These are phyloP conservation scores for Falcunculus frontatus DNA, from an alignment of 2,113 vertebrate genomes.

Conservation along the genomic window DNA sequence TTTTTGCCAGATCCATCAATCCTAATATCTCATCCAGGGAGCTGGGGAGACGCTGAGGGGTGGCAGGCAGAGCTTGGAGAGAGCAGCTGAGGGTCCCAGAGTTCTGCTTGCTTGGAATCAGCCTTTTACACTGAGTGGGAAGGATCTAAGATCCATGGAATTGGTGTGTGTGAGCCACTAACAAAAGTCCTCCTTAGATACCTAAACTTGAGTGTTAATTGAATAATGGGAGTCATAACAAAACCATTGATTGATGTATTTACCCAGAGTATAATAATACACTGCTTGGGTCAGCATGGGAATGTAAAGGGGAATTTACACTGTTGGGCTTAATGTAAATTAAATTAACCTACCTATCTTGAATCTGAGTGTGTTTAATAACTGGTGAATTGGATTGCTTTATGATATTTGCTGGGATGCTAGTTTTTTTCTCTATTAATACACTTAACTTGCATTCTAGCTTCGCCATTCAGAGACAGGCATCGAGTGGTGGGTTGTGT, in stretches of 20 bases:
- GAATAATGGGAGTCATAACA: conserved; percentile 16
- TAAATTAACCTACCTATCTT: conserved; percentile 67
- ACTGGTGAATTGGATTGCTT: conserved; percentile 77
- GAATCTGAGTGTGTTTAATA: conserved; percentile 71
- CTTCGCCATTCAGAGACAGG: conserved; percentile 85
- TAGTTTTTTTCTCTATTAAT: conserved; percentile 89
- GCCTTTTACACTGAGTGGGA: not conserved
- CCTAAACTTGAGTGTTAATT: conserved; percentile 32
- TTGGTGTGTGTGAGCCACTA: conserved; percentile 63
- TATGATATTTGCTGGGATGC: conserved; percentile 82
- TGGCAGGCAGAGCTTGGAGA: not conserved
- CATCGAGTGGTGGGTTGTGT: conserved; percentile 87
- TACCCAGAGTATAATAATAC: conserved; percentile 40
- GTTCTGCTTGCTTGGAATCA: conserved; percentile 66
- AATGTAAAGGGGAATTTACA: conserved; percentile 66
- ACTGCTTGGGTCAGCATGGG: conserved; percentile 67
- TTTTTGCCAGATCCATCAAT: not conserved
- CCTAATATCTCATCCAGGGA: not conserved
- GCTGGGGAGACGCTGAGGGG: not conserved
- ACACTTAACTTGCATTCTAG: conserved; percentile 89
- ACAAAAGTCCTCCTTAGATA: conserved; percentile 39
- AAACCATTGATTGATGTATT: conserved; percentile 16
- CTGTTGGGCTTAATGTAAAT: conserved; percentile 71
- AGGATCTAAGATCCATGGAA: not conserved
- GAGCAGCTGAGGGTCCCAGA: conserved; percentile 13